phyloP scores from a whole-genome alignment of 2,113 vertebrate species.

The Pipra filicauda region DNA sequence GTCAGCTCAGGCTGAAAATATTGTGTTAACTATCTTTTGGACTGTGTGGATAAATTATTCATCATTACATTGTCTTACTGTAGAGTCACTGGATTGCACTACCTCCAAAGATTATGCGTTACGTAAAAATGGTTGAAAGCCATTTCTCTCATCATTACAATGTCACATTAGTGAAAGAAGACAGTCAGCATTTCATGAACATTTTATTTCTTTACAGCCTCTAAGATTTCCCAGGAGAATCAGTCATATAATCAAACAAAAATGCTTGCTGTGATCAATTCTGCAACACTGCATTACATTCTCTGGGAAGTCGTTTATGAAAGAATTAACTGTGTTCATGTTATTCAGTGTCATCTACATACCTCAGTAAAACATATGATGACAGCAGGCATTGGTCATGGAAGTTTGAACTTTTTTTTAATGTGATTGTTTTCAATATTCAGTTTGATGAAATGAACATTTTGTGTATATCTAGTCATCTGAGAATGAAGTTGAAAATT shows the following conservation, averaged over 20 bases:
- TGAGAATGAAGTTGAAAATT: background rate
- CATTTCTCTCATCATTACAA: background rate
- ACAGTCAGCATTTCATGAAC: background rate
- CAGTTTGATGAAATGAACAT: background rate
- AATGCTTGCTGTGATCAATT: background rate
- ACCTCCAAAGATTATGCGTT: background rate
- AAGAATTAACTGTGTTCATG: background rate
- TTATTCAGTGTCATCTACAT: background rate
- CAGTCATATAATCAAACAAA: conserved; percentile 11
- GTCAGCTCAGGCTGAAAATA: background rate
- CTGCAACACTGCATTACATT: background rate
- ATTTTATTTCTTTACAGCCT: conserved; percentile 19
- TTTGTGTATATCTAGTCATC: background rate
- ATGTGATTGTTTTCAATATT: background rate
- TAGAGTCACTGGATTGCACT: background rate
- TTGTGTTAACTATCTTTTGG: background rate
- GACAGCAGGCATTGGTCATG: background rate
- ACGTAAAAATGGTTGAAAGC: background rate
- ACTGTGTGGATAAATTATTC: background rate
- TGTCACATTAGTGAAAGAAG: conserved; percentile 4
- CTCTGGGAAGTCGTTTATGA: background rate
- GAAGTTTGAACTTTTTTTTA: background rate
- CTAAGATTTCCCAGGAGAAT: background rate
- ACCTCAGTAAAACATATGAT: background rate
- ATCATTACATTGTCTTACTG: background rate